These are phyloP conservation scores for Natator depressus DNA, from an alignment of 2,113 vertebrate species.

Conservation along the genomic window DNA sequence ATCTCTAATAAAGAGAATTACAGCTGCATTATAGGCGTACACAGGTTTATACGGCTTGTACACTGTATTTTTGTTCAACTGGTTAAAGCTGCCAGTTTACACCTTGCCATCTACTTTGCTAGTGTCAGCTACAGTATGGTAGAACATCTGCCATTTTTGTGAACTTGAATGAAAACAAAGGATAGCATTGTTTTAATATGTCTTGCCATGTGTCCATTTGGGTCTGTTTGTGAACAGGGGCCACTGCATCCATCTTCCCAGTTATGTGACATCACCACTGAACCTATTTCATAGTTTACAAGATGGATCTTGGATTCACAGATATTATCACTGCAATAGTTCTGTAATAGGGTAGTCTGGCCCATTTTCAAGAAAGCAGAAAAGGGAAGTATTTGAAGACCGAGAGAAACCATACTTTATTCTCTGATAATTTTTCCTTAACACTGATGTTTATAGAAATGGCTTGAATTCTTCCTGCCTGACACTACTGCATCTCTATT, in stretches of 20 bases:
- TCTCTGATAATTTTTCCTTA: neutral
- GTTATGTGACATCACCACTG: fast-evolving
- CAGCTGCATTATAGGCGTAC: neutral
- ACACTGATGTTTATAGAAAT: neutral
- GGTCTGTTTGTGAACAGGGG: neutral
- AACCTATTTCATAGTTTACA: neutral
- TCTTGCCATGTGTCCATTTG: neutral
- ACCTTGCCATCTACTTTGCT: neutral
- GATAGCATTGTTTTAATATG: fast-evolving
- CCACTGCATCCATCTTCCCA: neutral
- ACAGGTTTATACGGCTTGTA: fast-evolving
- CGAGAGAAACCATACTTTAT: neutral
- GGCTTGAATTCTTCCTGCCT: neutral
- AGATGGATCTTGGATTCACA: neutral
- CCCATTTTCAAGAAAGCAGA: neutral
- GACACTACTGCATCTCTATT: neutral
- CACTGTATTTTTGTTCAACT: neutral
- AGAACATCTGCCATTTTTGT: neutral
- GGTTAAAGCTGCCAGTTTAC: neutral
- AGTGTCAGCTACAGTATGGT: neutral
- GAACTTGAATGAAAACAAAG: neutral
- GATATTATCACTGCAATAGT: neutral
- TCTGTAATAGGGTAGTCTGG: fast-evolving
- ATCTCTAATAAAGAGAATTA: neutral
- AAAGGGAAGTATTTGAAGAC: neutral